Conservation (phyloP, 2,888 invertebrate genomes). For the Branchipolynoe longqiensis region DNA sequence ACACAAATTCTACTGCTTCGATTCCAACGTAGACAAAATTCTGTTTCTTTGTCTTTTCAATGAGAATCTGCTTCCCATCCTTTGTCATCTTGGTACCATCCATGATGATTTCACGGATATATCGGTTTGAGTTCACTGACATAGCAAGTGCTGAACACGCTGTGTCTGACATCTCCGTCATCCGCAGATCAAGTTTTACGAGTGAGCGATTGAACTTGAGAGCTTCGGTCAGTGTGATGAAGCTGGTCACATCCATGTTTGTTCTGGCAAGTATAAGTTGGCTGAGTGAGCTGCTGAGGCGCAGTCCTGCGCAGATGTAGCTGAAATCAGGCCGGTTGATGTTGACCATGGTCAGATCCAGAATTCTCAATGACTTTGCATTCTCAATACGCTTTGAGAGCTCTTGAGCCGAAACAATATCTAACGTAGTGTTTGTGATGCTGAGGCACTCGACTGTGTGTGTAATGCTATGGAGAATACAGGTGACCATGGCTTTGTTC, state of each 20-base stretch:
- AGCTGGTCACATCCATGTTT: slow-evolving; percentile 86
- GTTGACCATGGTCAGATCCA: slow-evolving; percentile 65
- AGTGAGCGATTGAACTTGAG: slow-evolving; percentile 71
- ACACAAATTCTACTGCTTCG: not conserved
- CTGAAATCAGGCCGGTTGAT: slow-evolving; percentile 73
- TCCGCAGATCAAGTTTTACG: slow-evolving; percentile 72
- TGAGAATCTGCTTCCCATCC: slow-evolving; percentile 13
- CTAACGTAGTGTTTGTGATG: slow-evolving; percentile 72
- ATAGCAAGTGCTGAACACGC: slow-evolving; percentile 71
- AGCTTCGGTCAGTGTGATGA: slow-evolving; percentile 68
- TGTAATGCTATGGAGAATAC: slow-evolving; percentile 75
- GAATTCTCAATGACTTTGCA: slow-evolving; percentile 63
- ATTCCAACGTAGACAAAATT: not conserved
- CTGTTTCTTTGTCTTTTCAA: not conserved
- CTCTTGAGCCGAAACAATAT: slow-evolving; percentile 74
- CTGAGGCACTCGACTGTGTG: slow-evolving; percentile 68
- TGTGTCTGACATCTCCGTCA: slow-evolving; percentile 71
- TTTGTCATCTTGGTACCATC: slow-evolving; percentile 54
- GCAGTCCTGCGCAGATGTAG: slow-evolving; percentile 73
- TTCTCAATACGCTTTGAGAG: slow-evolving; percentile 71
- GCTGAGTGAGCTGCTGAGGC: slow-evolving; percentile 71
- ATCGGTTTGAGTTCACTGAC: slow-evolving; percentile 69
- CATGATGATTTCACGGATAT: slow-evolving; percentile 69
- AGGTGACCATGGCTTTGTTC: slow-evolving; percentile 72
- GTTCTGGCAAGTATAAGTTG: slow-evolving; percentile 97